These are phyloP conservation scores for Microplitis mediator DNA, from an alignment of 1,140 invertebrate genomes.

Conservation along the genomic window DNA sequence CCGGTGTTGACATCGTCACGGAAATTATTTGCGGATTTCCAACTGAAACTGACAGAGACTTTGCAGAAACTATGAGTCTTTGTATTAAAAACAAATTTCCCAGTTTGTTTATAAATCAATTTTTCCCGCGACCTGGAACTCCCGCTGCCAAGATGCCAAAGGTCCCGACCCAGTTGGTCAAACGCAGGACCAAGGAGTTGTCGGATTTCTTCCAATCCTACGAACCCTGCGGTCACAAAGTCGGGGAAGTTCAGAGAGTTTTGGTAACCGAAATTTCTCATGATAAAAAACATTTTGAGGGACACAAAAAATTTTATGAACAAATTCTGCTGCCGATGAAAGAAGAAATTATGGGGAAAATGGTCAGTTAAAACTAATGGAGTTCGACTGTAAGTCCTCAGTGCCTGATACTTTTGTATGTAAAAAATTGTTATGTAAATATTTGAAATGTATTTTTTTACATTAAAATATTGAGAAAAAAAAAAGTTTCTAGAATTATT, in stretches of 20 bases:
- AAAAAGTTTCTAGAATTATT: no score
- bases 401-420: no score
- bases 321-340: slow-evolving; percentile 87
- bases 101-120: slow-evolving; percentile 97
- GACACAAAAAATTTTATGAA: slow-evolving; percentile 95
- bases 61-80: slow-evolving; percentile 85
- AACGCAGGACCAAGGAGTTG: slow-evolving; percentile 84
- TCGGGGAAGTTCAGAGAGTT: slow-evolving; percentile 80
- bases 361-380: slow-evolving; percentile 76
- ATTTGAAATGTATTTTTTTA: no score
- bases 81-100: slow-evolving; percentile 91
- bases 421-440: no score
- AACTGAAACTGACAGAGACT: slow-evolving; percentile 91
- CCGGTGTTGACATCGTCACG: slow-evolving; percentile 91
- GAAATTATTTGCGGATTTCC: slow-evolving; percentile 99
- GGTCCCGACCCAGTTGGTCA: slow-evolving; percentile 84
- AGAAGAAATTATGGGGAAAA: slow-evolving; percentile 80
- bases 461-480: no score
- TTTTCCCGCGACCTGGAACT: slow-evolving; percentile 93
- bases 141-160: slow-evolving; percentile 89
- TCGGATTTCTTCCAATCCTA: slow-evolving; percentile 94
- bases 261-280: slow-evolving; percentile 93
- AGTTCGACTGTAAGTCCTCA: no score
- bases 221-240: slow-evolving; percentile 78
- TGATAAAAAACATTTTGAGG: slow-evolving; percentile 89